Percentiles rank a stretch among this genome's conserved stretches.
These are phyloP conservation scores for Ploceus nigricollis DNA, from an alignment of 2,113 vertebrate species.

Conservation along the genomic window DNA sequence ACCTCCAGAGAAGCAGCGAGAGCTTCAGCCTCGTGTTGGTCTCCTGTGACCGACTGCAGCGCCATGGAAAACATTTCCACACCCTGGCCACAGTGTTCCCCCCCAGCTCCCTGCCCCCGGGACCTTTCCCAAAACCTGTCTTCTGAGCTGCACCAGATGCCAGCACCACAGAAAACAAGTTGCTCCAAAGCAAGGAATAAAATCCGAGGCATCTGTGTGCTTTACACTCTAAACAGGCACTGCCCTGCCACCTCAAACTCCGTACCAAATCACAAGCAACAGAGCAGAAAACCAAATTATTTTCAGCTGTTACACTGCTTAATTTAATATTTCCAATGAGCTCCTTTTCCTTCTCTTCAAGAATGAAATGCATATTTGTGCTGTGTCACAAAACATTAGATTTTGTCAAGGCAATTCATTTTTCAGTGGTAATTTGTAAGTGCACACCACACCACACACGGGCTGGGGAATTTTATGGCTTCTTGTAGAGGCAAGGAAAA, in stretches of 20 bases:
- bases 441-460: slow-evolving; percentile 52
- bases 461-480: slow-evolving; percentile 48
- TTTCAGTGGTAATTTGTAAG: slow-evolving; percentile 82
- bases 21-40: background rate
- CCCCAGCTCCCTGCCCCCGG: background rate
- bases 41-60: background rate
- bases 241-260: slow-evolving; percentile 77
- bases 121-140: background rate
- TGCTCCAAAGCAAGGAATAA: background rate
- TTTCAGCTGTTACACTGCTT: slow-evolving; percentile 94
- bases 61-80: background rate
- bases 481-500: slow-evolving; percentile 32
- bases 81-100: background rate
- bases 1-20: background rate
- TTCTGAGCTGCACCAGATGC: background rate
- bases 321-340: slow-evolving; percentile 98
- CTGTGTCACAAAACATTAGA: slow-evolving; percentile 93
- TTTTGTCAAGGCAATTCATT: slow-evolving; percentile 86
- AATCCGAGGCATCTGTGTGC: background rate
- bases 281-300: slow-evolving; percentile 99
- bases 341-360: slow-evolving; percentile 78
- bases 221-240: slow-evolving; percentile 55
- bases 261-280: slow-evolving; percentile 84
- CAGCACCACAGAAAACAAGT: background rate
- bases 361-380: slow-evolving; percentile 85